Conservation (phyloP, 2,113 vertebrate genomes). For the Sinocyclocheilus anshuiensis region DNA sequence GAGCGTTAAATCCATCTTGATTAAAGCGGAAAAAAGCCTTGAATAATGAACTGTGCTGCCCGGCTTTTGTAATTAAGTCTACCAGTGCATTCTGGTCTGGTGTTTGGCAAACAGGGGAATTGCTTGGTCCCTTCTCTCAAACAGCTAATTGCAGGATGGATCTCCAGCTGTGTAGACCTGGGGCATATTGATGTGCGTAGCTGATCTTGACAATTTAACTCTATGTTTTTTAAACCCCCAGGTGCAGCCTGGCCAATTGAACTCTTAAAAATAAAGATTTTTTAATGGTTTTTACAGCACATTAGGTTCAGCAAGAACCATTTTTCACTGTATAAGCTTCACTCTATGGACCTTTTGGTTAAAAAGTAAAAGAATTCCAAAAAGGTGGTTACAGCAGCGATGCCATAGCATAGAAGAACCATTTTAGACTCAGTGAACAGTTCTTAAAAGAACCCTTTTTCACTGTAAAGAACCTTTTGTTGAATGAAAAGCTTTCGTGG, state of each 20-base stretch:
- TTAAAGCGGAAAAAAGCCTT: conserved; percentile 70
- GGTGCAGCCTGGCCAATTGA: not conserved
- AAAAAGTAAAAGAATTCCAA: not conserved
- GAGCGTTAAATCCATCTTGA: conserved; percentile 79
- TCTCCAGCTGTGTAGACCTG: conserved; percentile 69
- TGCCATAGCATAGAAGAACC: not conserved
- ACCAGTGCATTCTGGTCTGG: conserved; percentile 64
- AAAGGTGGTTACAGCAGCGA: not conserved
- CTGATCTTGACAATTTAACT: conserved; percentile 76
- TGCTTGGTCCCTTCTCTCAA: conserved; percentile 60
- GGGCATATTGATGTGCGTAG: conserved; percentile 69
- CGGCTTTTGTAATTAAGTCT: conserved; percentile 75
- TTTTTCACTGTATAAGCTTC: not conserved
- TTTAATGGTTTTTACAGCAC: not conserved
- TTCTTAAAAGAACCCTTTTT: not conserved
- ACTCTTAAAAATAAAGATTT: not conserved
- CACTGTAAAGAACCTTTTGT: not conserved
- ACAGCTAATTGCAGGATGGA: conserved; percentile 74
- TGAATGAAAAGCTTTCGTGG: not conserved
- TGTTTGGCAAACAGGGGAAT: conserved; percentile 71
- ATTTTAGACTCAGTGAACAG: not conserved
- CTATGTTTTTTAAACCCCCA: conserved; percentile 10
- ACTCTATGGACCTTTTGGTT: not conserved
- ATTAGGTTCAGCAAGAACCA: not conserved
- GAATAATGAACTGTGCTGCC: conserved; percentile 65